phyloP scores from a whole-genome alignment of 1,140 invertebrate genomes.

The Drosophila santomea region DNA sequence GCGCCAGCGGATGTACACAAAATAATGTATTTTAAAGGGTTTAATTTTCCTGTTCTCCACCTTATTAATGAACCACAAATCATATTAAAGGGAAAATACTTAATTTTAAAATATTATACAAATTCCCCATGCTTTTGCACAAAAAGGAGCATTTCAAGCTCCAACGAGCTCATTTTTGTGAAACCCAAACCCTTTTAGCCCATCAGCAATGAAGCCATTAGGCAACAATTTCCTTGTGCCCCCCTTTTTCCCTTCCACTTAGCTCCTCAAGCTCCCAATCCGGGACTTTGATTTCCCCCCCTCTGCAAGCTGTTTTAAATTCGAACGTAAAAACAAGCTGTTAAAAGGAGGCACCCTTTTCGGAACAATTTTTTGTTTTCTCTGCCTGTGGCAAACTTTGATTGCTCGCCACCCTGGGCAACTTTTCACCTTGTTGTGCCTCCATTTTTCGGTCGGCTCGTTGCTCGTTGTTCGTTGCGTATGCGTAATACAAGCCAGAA shows the following conservation, averaged over 20 bases:
- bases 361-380: constrained; percentile 2
- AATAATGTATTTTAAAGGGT: not conserved
- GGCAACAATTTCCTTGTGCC: constrained; percentile 34
- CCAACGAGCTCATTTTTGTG: not conserved
- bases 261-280: constrained; percentile 14
- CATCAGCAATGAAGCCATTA: constrained; percentile 72
- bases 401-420: constrained; percentile 57
- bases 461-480: constrained; percentile 56
- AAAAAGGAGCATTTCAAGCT: constrained; percentile 55
- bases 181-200: constrained; percentile 12
- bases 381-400: constrained; percentile 61
- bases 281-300: constrained; percentile 61
- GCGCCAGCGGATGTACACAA: too few relatives aligned
- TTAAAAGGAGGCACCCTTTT: constrained; percentile 36
- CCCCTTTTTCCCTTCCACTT: constrained; percentile 8
- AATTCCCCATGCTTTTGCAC: not conserved
- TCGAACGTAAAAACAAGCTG: constrained; percentile 55
- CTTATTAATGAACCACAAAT: not conserved
- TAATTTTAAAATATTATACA: not conserved
- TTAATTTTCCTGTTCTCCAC: not conserved
- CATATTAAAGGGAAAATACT: not conserved
- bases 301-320: constrained; percentile 47
- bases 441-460: constrained; percentile 12
- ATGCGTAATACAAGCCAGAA: constrained; percentile 63
- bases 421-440: constrained; percentile 43